Evolutionary conservation across 2,797 vertebrate species (phyloP).

Genomic region (Parotocinclus haroldoi): DNA sequence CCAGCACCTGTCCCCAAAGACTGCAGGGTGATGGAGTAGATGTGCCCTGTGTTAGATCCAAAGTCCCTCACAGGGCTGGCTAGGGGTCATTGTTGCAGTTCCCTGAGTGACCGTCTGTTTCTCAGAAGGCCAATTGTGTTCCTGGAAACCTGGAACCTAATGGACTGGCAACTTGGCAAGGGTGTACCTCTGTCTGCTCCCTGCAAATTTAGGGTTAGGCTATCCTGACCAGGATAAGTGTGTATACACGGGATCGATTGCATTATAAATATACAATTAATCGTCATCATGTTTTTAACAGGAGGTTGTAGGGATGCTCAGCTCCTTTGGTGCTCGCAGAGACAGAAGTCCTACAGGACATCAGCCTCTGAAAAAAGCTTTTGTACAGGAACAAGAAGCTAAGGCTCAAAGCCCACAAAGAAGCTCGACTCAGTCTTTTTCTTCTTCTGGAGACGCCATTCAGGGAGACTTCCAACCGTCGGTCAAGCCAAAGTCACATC

Average conservation of each 20-base stretch:
- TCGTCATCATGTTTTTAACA: constrained; percentile 49
- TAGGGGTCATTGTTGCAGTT: no score
- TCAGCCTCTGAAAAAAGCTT: constrained; percentile 61
- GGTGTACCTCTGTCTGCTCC: no score
- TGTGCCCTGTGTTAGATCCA: no score
- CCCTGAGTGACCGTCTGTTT: no score
- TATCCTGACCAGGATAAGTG: no score
- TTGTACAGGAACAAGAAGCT: constrained; percentile 51
- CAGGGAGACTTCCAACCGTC: constrained; percentile 19
- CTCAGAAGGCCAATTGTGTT: no score
- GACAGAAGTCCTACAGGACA: constrained; percentile 66
- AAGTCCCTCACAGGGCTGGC: no score
- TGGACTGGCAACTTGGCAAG: no score
- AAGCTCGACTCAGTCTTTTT: background rate
- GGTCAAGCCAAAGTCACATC: constrained; percentile 18
- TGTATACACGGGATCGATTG: background rate
- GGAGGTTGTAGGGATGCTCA: constrained; percentile 74
- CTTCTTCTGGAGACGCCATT: constrained; percentile 3
- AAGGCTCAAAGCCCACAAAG: constrained; percentile 29
- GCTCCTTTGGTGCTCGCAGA: constrained; percentile 69
- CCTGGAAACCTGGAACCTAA: no score
- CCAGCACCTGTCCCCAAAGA: no score
- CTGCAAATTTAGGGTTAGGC: no score
- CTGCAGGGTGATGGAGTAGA: no score
- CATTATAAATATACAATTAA: background rate